These are phyloP conservation scores for Bungarus multicinctus DNA, from an alignment of 2,113 vertebrate species.

Conservation along the genomic window DNA sequence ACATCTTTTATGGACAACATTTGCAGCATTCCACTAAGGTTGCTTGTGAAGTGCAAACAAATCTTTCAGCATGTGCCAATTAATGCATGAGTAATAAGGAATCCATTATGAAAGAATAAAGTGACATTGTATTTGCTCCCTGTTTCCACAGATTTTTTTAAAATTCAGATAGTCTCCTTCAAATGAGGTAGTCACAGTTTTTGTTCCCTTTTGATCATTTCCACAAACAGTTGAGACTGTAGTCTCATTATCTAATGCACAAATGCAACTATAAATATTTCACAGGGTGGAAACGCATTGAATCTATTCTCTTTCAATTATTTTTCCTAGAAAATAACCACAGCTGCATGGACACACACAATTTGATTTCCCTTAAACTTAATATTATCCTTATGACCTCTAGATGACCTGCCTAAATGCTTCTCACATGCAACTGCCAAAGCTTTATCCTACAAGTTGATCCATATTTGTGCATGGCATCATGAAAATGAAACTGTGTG, in stretches of 20 bases:
- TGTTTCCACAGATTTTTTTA: neutral
- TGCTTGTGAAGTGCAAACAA: neutral
- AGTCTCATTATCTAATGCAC: neutral
- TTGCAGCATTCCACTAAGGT: neutral
- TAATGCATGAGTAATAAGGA: neutral
- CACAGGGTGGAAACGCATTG: neutral
- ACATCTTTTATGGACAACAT: neutral
- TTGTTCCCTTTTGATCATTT: neutral
- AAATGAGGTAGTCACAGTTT: neutral
- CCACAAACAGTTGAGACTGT: neutral
- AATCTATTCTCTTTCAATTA: constrained; percentile 7
- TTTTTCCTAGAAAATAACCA: neutral
- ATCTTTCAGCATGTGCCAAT: neutral
- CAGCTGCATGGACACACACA: neutral
- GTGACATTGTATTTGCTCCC: neutral
- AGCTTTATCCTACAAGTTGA: neutral
- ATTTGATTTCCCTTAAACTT: neutral
- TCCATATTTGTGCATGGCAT: neutral
- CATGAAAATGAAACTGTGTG: constrained; percentile 17
- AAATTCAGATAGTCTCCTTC: neutral
- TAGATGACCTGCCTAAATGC: neutral
- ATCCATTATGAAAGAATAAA: neutral
- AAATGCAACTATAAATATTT: neutral
- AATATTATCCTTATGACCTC: neutral
- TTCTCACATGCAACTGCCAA: neutral